Conservation (phyloP, 2,888 invertebrate genomes). For the Diaphora mendica region DNA sequence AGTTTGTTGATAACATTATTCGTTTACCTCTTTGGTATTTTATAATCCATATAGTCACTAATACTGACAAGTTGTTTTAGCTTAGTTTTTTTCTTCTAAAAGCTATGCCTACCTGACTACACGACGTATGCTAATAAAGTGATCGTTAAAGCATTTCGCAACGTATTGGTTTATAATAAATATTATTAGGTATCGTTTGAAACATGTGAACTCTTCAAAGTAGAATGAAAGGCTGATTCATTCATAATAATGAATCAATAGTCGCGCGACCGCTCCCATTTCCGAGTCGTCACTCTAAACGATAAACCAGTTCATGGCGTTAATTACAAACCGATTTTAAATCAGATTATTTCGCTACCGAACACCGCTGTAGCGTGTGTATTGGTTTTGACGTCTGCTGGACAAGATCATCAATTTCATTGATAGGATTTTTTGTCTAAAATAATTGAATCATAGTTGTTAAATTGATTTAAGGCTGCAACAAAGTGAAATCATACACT, state of each 20-base stretch:
- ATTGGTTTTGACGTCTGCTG: conserved; percentile 71
- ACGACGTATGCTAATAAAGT: conserved; percentile 60
- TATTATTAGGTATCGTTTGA: conserved; percentile 69
- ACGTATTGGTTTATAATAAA: conserved; percentile 70
- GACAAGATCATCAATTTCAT: conserved; percentile 74
- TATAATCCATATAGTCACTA: conserved; percentile 45
- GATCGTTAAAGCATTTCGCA: conserved; percentile 66
- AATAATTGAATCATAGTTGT: conserved; percentile 69
- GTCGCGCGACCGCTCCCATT: conserved; percentile 69
- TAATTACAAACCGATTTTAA: conserved; percentile 81
- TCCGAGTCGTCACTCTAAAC: conserved; percentile 70
- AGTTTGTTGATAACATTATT: conserved; percentile 44
- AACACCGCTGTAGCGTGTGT: conserved; percentile 64
- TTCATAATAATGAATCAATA: conserved; percentile 82
- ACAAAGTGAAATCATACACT: conserved; percentile 42
- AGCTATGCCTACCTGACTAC: conserved; percentile 39
- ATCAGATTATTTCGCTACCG: conserved; percentile 82
- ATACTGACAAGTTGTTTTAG: conserved; percentile 22
- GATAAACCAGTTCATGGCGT: conserved; percentile 76
- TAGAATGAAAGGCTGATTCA: conserved; percentile 80
- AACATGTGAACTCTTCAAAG: conserved; percentile 64
- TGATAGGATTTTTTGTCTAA: conserved; percentile 70
- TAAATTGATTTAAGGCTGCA: conserved; percentile 64
- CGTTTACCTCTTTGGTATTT: conserved; percentile 38
- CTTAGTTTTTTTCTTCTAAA: conserved; percentile 51